Evolutionary conservation across 2,113 vertebrate species (phyloP), one percentile per base, ranked within the genome.

Genomic region (Puma concolor): DNA sequence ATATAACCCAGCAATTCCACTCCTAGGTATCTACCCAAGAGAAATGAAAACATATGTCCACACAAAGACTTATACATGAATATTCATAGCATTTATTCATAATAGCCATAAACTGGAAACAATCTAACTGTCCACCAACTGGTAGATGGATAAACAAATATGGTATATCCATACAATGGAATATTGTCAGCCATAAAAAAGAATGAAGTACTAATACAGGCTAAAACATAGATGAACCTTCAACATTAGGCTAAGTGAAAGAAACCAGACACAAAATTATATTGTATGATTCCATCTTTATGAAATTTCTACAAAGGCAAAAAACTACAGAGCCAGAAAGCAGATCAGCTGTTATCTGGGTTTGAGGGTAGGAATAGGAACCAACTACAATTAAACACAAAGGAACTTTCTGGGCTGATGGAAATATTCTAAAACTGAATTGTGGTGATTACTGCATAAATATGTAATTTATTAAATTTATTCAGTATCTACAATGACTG

Each of bases 21-120:
- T 95, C 85, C 74, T 93, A 97, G 80, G 79, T 90, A 95, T 94
- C 74, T 96, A 97, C 74, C 92, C 96, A 97, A 97, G 84, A 97
- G 60, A 97, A 97, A 96, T 87, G 72, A 96, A 97, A 91, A 94
- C 44, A 33, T 95, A 96, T 88, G 54, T 93, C 80, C 63, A 95
- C 83, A 92, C 80, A 96, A 64, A 96, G 74, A 97, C 80, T 90
- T 86, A 17, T 86, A 86, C 52, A 88, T 88, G 44, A 88, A 85
- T 91, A 92, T 74, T 95, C 63, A 93, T 0, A 96, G 81, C 52
- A 96, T 93, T 77, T 87, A 91, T 72, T 95, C 52, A 83, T 88
- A 96, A 83, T 1, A 94, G 33, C 80, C 88, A 87, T 54, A 96
- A 96, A 97, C 15, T 83, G 57, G 60, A 77, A 96, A 96, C 69